These are phyloP conservation scores for Henicopernis longicauda DNA, from an alignment of 2,113 vertebrate species.

Conservation along the genomic window DNA sequence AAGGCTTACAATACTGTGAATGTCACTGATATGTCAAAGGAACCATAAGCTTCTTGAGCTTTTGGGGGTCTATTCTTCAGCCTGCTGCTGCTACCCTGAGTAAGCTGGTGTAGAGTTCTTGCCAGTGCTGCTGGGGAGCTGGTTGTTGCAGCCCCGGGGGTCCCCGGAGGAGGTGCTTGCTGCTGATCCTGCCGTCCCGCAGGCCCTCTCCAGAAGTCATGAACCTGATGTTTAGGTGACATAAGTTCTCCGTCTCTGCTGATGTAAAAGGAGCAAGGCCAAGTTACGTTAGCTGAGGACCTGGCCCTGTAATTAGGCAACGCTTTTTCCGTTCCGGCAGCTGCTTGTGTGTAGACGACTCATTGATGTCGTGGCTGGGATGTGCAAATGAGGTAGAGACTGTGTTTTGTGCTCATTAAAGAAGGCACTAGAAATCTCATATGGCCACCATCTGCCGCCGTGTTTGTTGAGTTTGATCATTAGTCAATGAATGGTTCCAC, in stretches of 20 bases:
- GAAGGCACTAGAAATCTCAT: not conserved
- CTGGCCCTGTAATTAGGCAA: not conserved
- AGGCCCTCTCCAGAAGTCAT: not conserved
- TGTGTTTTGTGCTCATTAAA: not conserved
- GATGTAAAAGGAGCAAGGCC: not conserved
- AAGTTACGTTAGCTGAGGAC: not conserved
- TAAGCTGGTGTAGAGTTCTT: not conserved
- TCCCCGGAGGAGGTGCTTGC: not conserved
- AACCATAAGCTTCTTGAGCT: not conserved
- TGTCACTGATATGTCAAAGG: not conserved
- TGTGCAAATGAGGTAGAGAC: not conserved
- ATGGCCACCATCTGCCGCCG: not conserved
- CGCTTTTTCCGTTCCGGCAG: not conserved
- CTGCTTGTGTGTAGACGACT: not conserved
- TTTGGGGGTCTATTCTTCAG: not conserved
- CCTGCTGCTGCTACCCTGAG: not conserved
- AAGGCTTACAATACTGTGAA: not conserved
- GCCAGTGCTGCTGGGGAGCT: not conserved
- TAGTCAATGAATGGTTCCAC: not conserved
- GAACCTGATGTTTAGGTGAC: rapidly evolving
- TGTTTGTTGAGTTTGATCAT: conserved; percentile 9
- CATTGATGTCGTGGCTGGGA: not conserved
- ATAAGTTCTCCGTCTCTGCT: not conserved
- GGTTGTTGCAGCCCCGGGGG: not conserved
- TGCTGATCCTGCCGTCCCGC: not conserved